Percentiles rank a stretch among this genome's conserved stretches.
phyloP scores from a whole-genome alignment of 2,888 invertebrate species.

The Desoria tigrina region DNA sequence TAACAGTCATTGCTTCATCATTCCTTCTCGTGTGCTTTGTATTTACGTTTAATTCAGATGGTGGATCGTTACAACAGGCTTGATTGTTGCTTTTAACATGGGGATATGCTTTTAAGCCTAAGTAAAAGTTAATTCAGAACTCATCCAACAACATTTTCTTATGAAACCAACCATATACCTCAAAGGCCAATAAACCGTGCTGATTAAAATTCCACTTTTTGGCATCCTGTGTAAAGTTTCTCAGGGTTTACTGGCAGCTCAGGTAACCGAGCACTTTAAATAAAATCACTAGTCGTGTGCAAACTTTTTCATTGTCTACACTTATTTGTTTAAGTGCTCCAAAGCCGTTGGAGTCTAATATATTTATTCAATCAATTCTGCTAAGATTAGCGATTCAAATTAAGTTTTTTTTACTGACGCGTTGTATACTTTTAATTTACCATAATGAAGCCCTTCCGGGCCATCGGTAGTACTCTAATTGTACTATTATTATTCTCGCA shows the following conservation, averaged over 20 bases:
- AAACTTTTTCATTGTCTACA: background rate
- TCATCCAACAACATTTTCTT: background rate
- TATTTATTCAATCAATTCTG: background rate
- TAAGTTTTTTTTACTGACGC: background rate
- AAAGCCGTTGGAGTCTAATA: background rate
- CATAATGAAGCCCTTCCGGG: background rate
- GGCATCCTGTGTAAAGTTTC: slow-evolving; percentile 5
- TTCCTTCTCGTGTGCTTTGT: no score
- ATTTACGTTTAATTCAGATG: no score
- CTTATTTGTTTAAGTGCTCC: background rate
- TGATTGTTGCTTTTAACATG: no score
- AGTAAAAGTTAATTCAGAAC: background rate
- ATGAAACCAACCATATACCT: background rate
- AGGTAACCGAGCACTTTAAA: no score
- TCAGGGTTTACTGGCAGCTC: background rate
- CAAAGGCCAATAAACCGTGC: slow-evolving; percentile 12
- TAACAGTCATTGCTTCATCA: no score
- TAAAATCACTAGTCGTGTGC: no score
- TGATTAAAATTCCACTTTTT: background rate
- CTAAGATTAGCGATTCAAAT: background rate
- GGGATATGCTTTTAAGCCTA: no score
- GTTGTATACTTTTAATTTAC: no score
- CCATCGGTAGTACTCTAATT: background rate
- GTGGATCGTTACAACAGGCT: no score
- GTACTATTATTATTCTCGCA: background rate